Base-by-base conservation (phyloP, 92 coral and sea anemone genomes). In the Metridium senile region DNA sequence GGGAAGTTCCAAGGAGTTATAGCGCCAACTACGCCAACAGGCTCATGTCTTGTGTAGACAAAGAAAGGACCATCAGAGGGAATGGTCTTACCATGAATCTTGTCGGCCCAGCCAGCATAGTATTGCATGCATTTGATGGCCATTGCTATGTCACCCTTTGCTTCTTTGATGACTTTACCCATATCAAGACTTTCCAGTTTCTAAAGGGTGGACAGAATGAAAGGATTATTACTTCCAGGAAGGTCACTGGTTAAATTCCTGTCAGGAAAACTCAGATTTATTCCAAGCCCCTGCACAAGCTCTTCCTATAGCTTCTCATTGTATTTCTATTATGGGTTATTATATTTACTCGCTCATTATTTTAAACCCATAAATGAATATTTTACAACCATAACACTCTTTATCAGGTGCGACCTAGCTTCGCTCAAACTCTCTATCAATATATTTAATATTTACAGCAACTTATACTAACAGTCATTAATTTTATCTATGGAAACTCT, bases 51-150 rank as follows among this genome's bases (percentile, higher is more conserved):
- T 33, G 98, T 94, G 82, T 94, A 94, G 20, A 88, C 92, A 81
- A 94, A 94, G 84, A 68, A 65, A n/a, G 89, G 93, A 10, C 98
- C 98, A 80, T 94, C 98, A 58, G 94, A 78, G 28, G 99, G 94
- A 66, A 95, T 83, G 4, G 99, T 95, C 70, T 95, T 89, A 26
- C 97, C 99, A 21, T 77, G 74, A 19, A 85, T 86, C 80, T 95
- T 95, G 80, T 95, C 99, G 20, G 97, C 91, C 99, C 99, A 92
- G 26, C 99, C 99, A 25, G 99, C 99, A 82, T 87, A 95, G 78
- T 95, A 95, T 64, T 93, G 86, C 45, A 89, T 81, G 74, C 93
- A 82, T 51, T 82, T 83, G 26, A 89, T 26, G 9, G 89, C 75
- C 28, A 71, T 35, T 1, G 74, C 75, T 66, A 96, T 82, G 54